Evolutionary conservation across 2,797 vertebrate species (phyloP), one percentile per base, ranked within the genome.

Genomic region (Gallinago stenura): DNA sequence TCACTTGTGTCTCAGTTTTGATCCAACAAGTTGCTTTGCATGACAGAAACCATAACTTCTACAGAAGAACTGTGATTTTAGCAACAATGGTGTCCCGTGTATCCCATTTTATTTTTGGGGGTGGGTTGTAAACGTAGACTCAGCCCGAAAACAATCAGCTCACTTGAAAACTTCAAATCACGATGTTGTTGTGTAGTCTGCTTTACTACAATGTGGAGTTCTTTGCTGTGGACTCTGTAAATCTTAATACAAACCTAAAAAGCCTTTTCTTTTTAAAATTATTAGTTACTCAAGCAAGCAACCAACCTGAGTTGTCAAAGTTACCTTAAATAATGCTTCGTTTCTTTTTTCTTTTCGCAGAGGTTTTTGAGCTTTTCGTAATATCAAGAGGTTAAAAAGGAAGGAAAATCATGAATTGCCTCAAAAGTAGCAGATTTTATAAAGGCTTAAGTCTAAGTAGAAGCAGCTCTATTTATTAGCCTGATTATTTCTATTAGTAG

Each of bases 341-440:
- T 65, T 64, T 80, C 64, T 68, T 79, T 66, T 60, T 61, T 71
- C n/a, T 88, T 10, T 19, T 89, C 6, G 20, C 20, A 17, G 82
- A 56, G 30, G 7, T 56, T 94, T 92, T 83, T 25, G 25, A 71
- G 65, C 30, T 89, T 57, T 26, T 9, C 73, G 26, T 77, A n/a
- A 24, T 56, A 30, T 5, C 18, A 30, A 4, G 65, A 57, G 45
- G 69, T 87, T 54, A 48, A 78, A 93, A 90, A 89, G 75, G 37
- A 73, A 83, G 46, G 53, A 62, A 87, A 75, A 72, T 53, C 5
- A 39, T n/a, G 8, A 50, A 57, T 76, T 15, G 4, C 48, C 37
- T 90, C n/a, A 7, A 33, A 90, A 91, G 70, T 35, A 89, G 76
- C 62, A 84, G 58, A 68, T 91, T 93, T 87, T 69, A 76, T 69